Conservation (phyloP, 1,140 invertebrate species). For the Drosophila nannoptera region DNA sequence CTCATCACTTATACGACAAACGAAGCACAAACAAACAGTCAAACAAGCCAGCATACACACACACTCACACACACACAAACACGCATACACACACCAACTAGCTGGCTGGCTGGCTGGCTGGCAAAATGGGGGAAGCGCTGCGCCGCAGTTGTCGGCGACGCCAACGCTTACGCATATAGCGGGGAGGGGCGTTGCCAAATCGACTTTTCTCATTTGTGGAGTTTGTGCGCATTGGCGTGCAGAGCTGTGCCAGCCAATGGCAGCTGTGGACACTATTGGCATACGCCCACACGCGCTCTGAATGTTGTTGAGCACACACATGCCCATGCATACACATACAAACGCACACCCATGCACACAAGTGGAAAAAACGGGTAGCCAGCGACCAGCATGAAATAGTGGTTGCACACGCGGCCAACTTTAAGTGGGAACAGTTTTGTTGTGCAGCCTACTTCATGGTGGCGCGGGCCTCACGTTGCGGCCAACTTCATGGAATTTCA, state of each 20-base stretch:
- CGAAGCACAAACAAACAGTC: conserved; percentile 72
- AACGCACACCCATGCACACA: neutral
- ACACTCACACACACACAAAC: conserved; percentile 19
- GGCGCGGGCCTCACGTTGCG: neutral
- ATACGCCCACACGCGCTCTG: conserved; percentile 20
- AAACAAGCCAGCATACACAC: conserved; percentile 47
- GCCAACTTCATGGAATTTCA: conserved; percentile 15
- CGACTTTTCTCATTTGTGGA: conserved; percentile 23
- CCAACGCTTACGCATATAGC: conserved; percentile 22
- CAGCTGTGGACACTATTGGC: conserved; percentile 31
- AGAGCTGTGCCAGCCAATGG: conserved; percentile 13
- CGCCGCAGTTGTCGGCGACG: conserved; percentile 25
- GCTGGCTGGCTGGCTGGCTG: neutral
- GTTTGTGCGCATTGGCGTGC: conserved; percentile 19
- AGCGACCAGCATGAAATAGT: conserved; percentile 2
- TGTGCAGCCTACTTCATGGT: conserved; percentile 16
- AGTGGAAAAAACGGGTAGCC: conserved; percentile 14
- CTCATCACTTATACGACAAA: conserved; percentile 77
- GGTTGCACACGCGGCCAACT: conserved; percentile 21
- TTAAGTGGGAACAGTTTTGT: conserved; percentile 20
- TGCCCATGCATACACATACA: conserved; percentile 4
- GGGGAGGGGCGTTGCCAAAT: conserved; percentile 22
- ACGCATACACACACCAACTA: neutral
- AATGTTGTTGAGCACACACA: neutral
- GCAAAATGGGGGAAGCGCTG: conserved; percentile 50